phyloP scores from a whole-genome alignment of 1,140 invertebrate genomes.

The Panulirus ornatus region DNA sequence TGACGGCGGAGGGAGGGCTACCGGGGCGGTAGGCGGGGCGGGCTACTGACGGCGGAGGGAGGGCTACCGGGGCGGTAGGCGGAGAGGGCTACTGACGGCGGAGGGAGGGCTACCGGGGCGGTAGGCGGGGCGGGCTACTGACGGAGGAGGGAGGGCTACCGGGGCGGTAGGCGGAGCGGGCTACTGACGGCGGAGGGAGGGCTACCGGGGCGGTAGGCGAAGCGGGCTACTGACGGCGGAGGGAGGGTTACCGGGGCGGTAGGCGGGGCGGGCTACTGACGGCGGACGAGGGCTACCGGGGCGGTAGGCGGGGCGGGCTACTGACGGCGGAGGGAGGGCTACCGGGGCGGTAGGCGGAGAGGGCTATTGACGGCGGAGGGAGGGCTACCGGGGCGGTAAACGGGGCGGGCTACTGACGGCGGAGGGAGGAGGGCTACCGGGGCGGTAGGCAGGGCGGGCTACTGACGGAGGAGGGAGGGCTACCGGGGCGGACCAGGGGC shows the following conservation, averaged over 20 bases:
- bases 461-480: neutral
- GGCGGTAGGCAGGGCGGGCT: neutral
- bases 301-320: neutral
- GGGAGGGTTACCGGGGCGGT: neutral
- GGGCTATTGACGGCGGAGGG: neutral
- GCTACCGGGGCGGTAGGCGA: neutral
- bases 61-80: neutral
- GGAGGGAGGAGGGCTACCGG: neutral
- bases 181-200: neutral
- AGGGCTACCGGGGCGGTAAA: neutral
- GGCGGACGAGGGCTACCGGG: neutral
- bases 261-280: no score
- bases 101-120: no score
- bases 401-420: no score
- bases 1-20: neutral
- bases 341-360: neutral
- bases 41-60: no score
- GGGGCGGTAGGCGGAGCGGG: neutral
- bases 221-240: no score
- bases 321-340: neutral
- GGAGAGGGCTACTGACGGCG: neutral
- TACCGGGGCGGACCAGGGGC: no score
- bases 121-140: no score
- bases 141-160: neutral
- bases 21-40: neutral